Percentiles rank a stretch among this genome's conserved stretches.
These are phyloP conservation scores for Procavia capensis DNA, from an alignment of 2,113 vertebrate genomes.

Conservation along the genomic window DNA sequence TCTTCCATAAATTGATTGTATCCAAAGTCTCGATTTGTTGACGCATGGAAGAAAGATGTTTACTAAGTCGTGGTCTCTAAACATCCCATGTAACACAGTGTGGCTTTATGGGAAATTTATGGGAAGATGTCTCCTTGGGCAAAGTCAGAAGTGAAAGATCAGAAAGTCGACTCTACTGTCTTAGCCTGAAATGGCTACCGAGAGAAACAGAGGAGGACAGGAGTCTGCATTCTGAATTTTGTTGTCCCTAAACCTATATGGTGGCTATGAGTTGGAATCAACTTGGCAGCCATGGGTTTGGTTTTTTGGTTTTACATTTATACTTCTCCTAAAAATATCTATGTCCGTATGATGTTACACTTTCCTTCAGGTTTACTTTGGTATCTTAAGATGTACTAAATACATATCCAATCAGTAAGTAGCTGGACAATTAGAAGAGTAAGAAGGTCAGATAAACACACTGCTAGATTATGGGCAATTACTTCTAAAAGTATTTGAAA, in stretches of 20 bases:
- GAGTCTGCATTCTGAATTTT: slow-evolving; percentile 23
- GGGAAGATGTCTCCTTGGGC: slow-evolving; percentile 55
- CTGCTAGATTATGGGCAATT: not conserved
- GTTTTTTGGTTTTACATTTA: too few relatives aligned
- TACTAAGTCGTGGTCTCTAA: slow-evolving; percentile 80
- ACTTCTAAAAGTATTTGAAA: slow-evolving; percentile 54
- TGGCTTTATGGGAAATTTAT: slow-evolving; percentile 51
- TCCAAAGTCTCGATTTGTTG: slow-evolving; percentile 82
- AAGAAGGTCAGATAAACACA: not conserved
- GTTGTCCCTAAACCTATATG: not conserved
- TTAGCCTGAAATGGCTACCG: slow-evolving; percentile 43
- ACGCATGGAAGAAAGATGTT: slow-evolving; percentile 78
- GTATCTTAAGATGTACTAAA: slow-evolving; percentile 53
- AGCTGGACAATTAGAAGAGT: not conserved
- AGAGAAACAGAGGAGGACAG: slow-evolving; percentile 32
- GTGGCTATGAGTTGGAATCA: too few relatives aligned
- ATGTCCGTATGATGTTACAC: slow-evolving; percentile 48
- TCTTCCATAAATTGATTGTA: slow-evolving; percentile 83
- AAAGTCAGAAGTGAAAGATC: not conserved
- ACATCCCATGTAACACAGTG: slow-evolving; percentile 58
- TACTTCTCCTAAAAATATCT: slow-evolving; percentile 29
- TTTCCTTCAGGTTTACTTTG: slow-evolving; percentile 70
- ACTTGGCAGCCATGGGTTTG: too few relatives aligned
- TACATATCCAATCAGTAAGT: not conserved
- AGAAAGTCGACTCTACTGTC: slow-evolving; percentile 60